phyloP scores from a whole-genome alignment of 1,140 invertebrate genomes.

The Drosophila subobscura region DNA sequence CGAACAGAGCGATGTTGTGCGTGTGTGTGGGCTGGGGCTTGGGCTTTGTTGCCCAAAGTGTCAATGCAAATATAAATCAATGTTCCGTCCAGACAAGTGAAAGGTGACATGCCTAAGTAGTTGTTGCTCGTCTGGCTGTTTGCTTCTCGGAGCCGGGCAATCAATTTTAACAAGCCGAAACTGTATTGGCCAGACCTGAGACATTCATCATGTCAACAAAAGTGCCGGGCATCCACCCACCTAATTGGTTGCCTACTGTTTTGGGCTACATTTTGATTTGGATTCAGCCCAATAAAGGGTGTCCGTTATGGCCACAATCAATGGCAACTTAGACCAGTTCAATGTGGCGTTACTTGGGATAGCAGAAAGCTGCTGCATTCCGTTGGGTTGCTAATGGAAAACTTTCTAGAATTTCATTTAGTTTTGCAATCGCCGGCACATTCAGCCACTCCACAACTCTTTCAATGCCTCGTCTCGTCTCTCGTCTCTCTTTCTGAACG shows the following conservation, averaged over 20 bases:
- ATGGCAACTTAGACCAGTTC: background rate
- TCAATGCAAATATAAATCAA: constrained; percentile 78
- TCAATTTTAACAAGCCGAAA: constrained; percentile 69
- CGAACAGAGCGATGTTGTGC: constrained; percentile 29
- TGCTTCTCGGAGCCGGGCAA: constrained; percentile 35
- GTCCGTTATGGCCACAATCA: background rate
- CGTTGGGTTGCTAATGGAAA: constrained; percentile 11
- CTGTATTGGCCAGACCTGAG: background rate
- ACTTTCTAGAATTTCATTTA: constrained; percentile 49
- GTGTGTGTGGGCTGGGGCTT: background rate
- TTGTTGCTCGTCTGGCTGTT: constrained; percentile 27
- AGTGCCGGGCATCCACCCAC: constrained; percentile 2
- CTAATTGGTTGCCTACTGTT: constrained; percentile 37
- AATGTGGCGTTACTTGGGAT: background rate
- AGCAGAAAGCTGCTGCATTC: background rate
- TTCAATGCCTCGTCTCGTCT: too few species aligned
- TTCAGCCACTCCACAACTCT: background rate
- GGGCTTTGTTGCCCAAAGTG: constrained; percentile 45
- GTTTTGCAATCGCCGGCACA: constrained; percentile 28
- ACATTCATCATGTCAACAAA: constrained; percentile 33
- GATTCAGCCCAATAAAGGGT: background rate
- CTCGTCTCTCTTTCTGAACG: background rate
- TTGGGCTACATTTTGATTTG: background rate
- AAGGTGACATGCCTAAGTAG: constrained; percentile 52
- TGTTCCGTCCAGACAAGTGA: constrained; percentile 41